Evolutionary conservation across 2,797 vertebrate species (phyloP).

Genomic region (Anguilla marmorata): DNA sequence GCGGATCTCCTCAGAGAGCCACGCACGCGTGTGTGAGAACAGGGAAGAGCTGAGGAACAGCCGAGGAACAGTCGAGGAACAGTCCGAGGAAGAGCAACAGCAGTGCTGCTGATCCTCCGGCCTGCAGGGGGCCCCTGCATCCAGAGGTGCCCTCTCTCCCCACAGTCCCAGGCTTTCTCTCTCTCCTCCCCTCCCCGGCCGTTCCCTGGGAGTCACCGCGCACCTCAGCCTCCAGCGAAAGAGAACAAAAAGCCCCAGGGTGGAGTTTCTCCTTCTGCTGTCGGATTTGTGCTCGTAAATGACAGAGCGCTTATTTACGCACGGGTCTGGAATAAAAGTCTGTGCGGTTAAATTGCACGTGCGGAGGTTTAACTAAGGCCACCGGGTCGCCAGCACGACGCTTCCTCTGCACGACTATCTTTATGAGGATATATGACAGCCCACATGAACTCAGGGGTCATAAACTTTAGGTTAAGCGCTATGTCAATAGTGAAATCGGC

Average conservation of each 20-base stretch:
- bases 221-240: conserved; percentile 66
- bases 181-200: background rate
- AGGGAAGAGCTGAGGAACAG: background rate
- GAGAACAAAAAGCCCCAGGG: conserved; percentile 56
- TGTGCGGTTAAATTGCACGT: background rate
- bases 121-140: background rate
- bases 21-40: background rate
- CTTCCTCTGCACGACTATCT: conserved; percentile 3
- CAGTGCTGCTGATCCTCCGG: background rate
- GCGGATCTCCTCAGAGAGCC: background rate
- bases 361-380: background rate
- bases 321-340: background rate
- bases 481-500: conserved; percentile 70
- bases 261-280: conserved; percentile 38
- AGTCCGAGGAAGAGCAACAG: background rate
- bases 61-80: background rate
- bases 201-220: conserved; percentile 37
- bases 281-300: background rate
- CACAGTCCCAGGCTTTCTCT: background rate
- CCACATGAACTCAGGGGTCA: conserved; percentile 54
- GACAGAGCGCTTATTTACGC: background rate
- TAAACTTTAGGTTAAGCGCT: conserved; percentile 73
- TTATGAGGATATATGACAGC: conserved; percentile 43
- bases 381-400: background rate
- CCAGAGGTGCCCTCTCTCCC: background rate